These are phyloP conservation scores for Leucophenga maculata DNA, from an alignment of 2,888 invertebrate species.

Conservation along the genomic window DNA sequence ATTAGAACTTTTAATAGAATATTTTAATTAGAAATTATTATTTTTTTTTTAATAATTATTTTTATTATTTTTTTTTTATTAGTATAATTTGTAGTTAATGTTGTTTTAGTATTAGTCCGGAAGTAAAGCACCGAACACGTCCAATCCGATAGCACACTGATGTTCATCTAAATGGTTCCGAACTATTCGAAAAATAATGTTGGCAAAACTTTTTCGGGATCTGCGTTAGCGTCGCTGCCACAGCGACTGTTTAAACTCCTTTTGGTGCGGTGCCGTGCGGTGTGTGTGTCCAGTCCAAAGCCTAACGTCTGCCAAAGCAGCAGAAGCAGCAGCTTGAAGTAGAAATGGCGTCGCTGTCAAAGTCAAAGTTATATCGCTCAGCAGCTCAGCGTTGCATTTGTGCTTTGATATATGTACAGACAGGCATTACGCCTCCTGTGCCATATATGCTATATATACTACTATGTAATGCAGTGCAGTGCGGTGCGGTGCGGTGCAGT, in stretches of 20 bases:
- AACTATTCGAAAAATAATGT: slow-evolving; percentile 71
- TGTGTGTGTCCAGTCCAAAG: not conserved
- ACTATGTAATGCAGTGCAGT: too few species aligned
- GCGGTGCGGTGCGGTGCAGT: too few species aligned
- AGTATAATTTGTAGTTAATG: too few species aligned
- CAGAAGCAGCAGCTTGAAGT: not conserved
- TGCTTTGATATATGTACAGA: too few species aligned
- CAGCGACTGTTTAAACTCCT: slow-evolving; percentile 5
- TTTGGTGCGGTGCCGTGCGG: too few species aligned
- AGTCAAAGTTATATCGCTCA: slow-evolving; percentile 48
- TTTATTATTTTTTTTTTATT: slow-evolving; percentile 30
- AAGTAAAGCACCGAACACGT: slow-evolving; percentile 57
- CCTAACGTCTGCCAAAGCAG: not conserved
- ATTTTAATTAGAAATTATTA: too few species aligned
- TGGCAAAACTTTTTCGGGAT: slow-evolving; percentile 69
- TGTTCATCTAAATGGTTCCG: slow-evolving; percentile 72
- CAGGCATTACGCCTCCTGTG: too few species aligned
- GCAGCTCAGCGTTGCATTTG: not conserved
- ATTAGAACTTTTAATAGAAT: not conserved
- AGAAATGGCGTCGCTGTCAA: slow-evolving; percentile 53
- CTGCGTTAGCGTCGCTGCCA: slow-evolving; percentile 48
- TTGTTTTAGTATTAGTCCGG: slow-evolving; percentile 35
- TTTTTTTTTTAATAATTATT: not conserved
- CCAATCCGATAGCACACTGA: slow-evolving; percentile 72
- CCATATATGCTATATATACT: too few species aligned